Percentiles rank a stretch among this genome's conserved stretches.
These are phyloP conservation scores for Hoplostethus atlanticus DNA, from an alignment of 2,797 vertebrate genomes.

Conservation along the genomic window DNA sequence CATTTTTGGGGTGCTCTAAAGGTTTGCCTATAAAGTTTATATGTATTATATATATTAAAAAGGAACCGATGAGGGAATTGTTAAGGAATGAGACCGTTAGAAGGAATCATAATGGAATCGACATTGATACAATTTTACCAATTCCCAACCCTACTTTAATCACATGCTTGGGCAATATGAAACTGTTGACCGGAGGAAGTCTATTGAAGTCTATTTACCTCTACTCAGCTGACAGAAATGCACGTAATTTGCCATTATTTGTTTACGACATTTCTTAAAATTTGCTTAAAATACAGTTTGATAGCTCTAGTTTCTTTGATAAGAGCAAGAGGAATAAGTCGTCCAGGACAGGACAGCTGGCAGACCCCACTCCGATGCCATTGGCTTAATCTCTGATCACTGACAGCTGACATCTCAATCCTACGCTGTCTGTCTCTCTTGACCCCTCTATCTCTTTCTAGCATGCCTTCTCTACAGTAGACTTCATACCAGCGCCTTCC, in stretches of 20 bases:
- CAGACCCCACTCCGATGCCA: conserved; percentile 59
- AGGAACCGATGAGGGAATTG: too few species aligned
- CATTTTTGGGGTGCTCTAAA: too few species aligned
- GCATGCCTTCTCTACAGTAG: background rate
- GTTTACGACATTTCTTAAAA: conserved; percentile 22
- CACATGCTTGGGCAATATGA: too few species aligned
- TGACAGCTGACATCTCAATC: conserved; percentile 47
- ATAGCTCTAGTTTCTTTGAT: conserved; percentile 3
- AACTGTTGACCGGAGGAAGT: too few species aligned
- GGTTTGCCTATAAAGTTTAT: too few species aligned
- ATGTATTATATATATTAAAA: too few species aligned
- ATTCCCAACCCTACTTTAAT: too few species aligned
- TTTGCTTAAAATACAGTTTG: conserved; percentile 35
- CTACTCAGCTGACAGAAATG: background rate
- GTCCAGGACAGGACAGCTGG: conserved; percentile 57
- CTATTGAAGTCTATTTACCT: background rate
- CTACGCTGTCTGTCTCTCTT: conserved; percentile 26
- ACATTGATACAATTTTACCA: too few species aligned
- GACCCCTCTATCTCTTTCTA: background rate
- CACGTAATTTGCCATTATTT: background rate
- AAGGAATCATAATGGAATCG: too few species aligned
- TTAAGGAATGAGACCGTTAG: too few species aligned
- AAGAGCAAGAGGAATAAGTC: conserved; percentile 31
- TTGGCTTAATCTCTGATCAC: conserved; percentile 76
- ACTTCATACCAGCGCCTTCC: background rate